phyloP scores from a whole-genome alignment of 2,797 vertebrate species.

The Halcyon chelicuti region DNA sequence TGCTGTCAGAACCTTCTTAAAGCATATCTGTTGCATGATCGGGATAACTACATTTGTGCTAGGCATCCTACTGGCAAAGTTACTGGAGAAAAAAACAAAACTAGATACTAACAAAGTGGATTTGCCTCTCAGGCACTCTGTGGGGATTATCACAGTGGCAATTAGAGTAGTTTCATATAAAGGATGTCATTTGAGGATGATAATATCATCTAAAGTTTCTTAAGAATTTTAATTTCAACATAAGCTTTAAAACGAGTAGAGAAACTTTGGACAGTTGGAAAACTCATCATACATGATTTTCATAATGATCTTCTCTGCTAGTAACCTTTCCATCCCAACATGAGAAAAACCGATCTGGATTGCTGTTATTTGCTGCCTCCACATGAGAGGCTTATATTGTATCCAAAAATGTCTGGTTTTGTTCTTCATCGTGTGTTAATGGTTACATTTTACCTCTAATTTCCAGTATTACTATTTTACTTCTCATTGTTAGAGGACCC shows the following conservation, averaged over 20 bases:
- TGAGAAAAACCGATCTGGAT: rapidly evolving
- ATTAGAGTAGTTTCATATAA: neutral
- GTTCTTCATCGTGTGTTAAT: neutral
- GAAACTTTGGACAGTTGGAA: neutral
- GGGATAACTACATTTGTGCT: neutral
- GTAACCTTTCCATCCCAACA: neutral
- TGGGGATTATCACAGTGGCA: neutral
- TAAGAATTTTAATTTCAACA: neutral
- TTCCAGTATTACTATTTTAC: neutral
- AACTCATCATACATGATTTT: neutral
- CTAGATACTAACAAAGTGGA: neutral
- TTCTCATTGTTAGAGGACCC: neutral
- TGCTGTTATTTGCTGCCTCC: neutral
- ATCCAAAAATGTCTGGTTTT: neutral
- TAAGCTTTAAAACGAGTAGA: neutral
- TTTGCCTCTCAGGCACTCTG: neutral
- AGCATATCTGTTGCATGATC: neutral
- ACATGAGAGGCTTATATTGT: rapidly evolving
- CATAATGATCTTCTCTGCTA: neutral
- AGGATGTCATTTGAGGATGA: neutral
- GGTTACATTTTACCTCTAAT: neutral
- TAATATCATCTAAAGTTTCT: neutral
- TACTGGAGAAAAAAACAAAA: neutral
- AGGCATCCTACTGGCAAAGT: neutral
- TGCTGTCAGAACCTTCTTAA: neutral